These are phyloP conservation scores for Volucella zonaria DNA, from an alignment of 2,888 invertebrate species.

Conservation along the genomic window DNA sequence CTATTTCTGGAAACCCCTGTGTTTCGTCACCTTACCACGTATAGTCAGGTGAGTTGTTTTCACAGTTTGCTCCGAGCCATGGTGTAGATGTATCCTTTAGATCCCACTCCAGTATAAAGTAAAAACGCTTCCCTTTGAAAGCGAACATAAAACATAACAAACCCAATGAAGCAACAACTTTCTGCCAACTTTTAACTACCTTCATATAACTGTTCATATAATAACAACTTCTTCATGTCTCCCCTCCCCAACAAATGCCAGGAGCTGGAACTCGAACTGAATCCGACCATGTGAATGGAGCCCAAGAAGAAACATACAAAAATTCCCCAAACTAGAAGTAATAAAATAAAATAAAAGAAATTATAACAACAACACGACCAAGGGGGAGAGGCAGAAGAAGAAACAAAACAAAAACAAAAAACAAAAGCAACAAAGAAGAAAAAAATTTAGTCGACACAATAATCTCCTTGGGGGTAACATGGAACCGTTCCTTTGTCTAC, in stretches of 20 bases:
- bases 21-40: conserved; percentile 33
- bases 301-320: background rate
- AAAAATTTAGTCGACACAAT: conserved; percentile 46
- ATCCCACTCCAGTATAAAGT: background rate
- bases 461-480: conserved; percentile 59
- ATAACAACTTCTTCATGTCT: conserved; percentile 23
- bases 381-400: background rate
- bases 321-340: conserved; percentile 22
- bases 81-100: background rate
- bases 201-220: conserved; percentile 50
- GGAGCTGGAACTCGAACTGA: too few species aligned
- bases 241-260: background rate
- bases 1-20: background rate
- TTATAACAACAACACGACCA: conserved; percentile 25
- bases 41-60: conserved; percentile 30
- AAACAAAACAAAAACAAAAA: too few species aligned
- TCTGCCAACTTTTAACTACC: conserved; percentile 57
- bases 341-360: conserved; percentile 59
- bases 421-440: background rate
- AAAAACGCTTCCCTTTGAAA: conserved; percentile 1
- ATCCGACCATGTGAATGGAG: background rate
- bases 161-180: conserved; percentile 67
- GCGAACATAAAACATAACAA: conserved; percentile 57
- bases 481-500: conserved; percentile 38
- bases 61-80: background rate